phyloP scores from a whole-genome alignment of 1,140 invertebrate genomes.

The Gonatopus flavifemur region DNA sequence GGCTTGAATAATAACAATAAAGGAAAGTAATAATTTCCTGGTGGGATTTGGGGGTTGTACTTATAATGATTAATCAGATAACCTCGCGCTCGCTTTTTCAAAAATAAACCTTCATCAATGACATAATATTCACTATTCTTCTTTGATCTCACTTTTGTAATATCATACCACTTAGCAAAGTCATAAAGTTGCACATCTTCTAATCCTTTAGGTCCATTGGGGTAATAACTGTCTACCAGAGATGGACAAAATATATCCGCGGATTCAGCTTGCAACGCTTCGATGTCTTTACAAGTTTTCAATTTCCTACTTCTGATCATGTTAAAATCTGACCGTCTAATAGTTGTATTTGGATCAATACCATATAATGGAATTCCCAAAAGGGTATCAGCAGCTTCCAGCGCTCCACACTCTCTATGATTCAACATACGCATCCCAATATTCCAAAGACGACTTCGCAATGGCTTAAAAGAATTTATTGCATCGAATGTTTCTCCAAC shows the following conservation, averaged over 20 bases:
- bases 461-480: conserved; percentile 24
- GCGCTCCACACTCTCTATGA: conserved; percentile 39
- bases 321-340: conserved; percentile 43
- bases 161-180: conserved; percentile 22
- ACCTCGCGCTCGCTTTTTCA: conserved; percentile 19
- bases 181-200: too few relatives aligned
- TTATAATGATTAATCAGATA: conserved; percentile 30
- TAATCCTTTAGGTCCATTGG: conserved; percentile 23
- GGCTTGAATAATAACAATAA: conserved; percentile 26
- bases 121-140: conserved; percentile 9
- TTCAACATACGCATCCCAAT: conserved; percentile 26
- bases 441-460: conserved; percentile 25
- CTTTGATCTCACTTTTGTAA: conserved; percentile 19
- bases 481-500: conserved; percentile 4
- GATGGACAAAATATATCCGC: conserved; percentile 34
- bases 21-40: conserved; percentile 21
- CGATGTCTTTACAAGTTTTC: conserved; percentile 31
- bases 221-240: conserved; percentile 32
- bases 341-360: conserved; percentile 41
- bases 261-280: conserved; percentile 20
- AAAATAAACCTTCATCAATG: conserved; percentile 11
- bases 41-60: conserved; percentile 19
- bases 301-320: conserved; percentile 32
- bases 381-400: conserved; percentile 42
- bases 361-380: conserved; percentile 36